Evolutionary conservation across 2,113 vertebrate genomes (phyloP), one percentile per base, ranked within the genome.

Genomic region (Ameiurus melas): DNA sequence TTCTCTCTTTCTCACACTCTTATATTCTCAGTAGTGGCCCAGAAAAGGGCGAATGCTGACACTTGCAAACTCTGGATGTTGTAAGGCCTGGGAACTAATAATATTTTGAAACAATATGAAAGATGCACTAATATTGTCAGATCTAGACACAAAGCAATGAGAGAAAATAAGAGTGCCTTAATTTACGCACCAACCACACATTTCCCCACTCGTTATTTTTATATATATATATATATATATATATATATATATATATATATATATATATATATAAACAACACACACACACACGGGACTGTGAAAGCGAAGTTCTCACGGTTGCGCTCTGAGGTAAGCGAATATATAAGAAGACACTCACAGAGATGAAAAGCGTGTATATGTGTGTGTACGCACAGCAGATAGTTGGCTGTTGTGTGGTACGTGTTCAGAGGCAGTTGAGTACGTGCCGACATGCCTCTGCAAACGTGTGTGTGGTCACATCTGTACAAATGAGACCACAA

Each of bases 391-490:
- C 70, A 43, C 57, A 71, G 43, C 86, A 84, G 86, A 86, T 57
- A 89, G 66, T 39, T 90, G 83, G 92, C 90, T 93, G 94, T 90
- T 91, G 77, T 57, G 87, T 57, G 53, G 10, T 93, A 95, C 93
- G 92, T 94, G 94, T 66, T 64, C 88, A 39, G 89, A 82, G 83
- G 58, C 75, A 60, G 75, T 85, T 88, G 92, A 4, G 83, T 96
- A 95, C 93, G 95, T 96, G 95, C 89, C 87, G 93, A 92, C 89
- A 89, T 94, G 92, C 92, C 93, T 86, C 66, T 91, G 89, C 89
- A 83, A 53, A 66, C 85, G 86, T 88, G 84, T 84, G 77, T 89
- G 90, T 22, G 81, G 83, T 85, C 58, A 87, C 75, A 83, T 39
- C 89, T 33, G 83, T 64, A 77, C 77, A 90, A 78, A 57, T 88